phyloP scores from a whole-genome alignment of 2,888 invertebrate species.

The Lymantria monacha region DNA sequence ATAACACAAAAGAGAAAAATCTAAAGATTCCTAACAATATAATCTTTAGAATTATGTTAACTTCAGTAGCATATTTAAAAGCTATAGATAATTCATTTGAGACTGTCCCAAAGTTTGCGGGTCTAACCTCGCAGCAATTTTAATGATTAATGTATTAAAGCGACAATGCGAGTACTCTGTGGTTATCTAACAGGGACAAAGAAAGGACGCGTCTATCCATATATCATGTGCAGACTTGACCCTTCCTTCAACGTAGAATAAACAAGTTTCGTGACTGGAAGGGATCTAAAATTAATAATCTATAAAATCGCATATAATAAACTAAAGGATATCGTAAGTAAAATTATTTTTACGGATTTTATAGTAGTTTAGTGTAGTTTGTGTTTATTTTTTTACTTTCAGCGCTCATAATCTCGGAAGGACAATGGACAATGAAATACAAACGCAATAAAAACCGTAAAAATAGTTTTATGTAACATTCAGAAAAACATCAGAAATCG shows the following conservation, averaged over 20 bases:
- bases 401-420: too few species aligned
- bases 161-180: constrained; percentile 61
- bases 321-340: too few species aligned
- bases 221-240: constrained; percentile 75
- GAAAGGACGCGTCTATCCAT: constrained; percentile 70
- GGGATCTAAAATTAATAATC: constrained; percentile 1
- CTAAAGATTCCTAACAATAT: not conserved
- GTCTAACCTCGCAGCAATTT: constrained; percentile 49
- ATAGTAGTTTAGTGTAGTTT: too few species aligned
- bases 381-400: too few species aligned
- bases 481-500: too few species aligned
- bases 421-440: too few species aligned
- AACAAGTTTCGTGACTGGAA: constrained; percentile 16
- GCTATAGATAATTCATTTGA: constrained; percentile 25
- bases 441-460: too few species aligned
- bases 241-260: constrained; percentile 52
- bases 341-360: too few species aligned
- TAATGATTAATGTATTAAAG: constrained; percentile 64
- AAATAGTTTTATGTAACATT: too few species aligned
- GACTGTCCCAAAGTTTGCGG: constrained; percentile 36
- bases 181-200: constrained; percentile 62
- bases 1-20: too few species aligned
- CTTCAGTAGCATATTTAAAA: constrained; percentile 15
- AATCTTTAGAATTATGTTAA: constrained; percentile 19
- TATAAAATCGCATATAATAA: not conserved